Base-by-base conservation (phyloP, 37 sponge, comb jelly and placozoan genomes). In the Haliclona indistincta region DNA sequence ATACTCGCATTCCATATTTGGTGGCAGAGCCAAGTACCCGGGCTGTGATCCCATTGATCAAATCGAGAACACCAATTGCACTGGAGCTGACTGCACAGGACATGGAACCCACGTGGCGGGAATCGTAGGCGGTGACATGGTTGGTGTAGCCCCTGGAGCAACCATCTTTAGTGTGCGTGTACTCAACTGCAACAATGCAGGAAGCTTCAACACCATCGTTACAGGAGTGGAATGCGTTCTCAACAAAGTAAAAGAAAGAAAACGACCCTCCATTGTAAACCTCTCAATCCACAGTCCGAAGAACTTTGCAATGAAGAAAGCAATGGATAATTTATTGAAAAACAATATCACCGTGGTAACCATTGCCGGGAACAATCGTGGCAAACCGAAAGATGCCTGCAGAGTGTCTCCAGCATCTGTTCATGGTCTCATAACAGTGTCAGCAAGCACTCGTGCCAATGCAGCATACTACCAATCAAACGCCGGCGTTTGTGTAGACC, bases 81-180 rank as follows among this genome's bases (percentile, higher is more conserved):
- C 3, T 3, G 91, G 91, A 22, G 19, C 45, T 11, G 84, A 83
- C 56, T 82, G 79, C 56, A 44, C 56, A 33, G 88, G 88, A 38
- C 93, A 92, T 54, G 93, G 93, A 15, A 87, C 84, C 4, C 68
- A 66, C 22, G 85, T 92, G 0, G 88, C 93, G 19, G 93, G 85
- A 1, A 72, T 79, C 4, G 68, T 87, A 10, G 88, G 88, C 2
- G 88, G 93, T 19, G 67, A 29, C 2, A 71, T 19, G 3, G 19
- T 66, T 23, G 88, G 93, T 7, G 93, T 87, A 5, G 88, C 93
- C 0, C 84, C 88, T 51, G 84, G 81, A 40, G 84, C 66, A 13
- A 78, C 38, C 15, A 49, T 92, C 15, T 81, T 76, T 44, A 58
- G 80, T 54, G 85, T 92, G 34, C 53, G 88, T 4, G 75, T 87